phyloP scores from a whole-genome alignment of 1,140 invertebrate genomes.

The Bombus breviceps region DNA sequence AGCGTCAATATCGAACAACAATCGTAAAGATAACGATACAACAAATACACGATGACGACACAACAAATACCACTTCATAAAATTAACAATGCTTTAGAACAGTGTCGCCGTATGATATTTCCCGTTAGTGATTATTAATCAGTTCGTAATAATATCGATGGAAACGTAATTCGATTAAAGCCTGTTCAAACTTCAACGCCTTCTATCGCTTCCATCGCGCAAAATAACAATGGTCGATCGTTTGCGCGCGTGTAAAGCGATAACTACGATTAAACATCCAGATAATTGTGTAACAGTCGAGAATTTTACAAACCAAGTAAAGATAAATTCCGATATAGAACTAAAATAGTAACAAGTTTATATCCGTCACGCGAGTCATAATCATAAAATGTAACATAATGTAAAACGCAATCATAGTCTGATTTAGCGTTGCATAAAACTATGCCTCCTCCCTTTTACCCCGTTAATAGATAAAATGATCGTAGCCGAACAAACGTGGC shows the following conservation, averaged over 20 bases:
- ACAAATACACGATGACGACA: not conserved
- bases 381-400: no score
- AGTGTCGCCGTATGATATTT: not conserved
- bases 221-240: not conserved
- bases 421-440: no score
- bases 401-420: no score
- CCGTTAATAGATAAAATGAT: not conserved
- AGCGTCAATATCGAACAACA: not conserved
- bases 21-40: not conserved
- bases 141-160: not conserved
- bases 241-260: not conserved
- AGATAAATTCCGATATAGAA: not conserved
- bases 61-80: not conserved
- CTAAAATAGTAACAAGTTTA: not conserved
- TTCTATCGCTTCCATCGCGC: not conserved
- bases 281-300: not conserved
- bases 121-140: not conserved
- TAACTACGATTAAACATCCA: not conserved
- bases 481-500: not conserved
- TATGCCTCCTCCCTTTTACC: rapidly evolving
- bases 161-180: not conserved
- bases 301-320: not conserved
- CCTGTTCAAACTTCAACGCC: not conserved
- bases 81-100: not conserved
- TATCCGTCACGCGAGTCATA: rapidly evolving